phyloP scores from a whole-genome alignment of 2,888 invertebrate genomes.

The Apamea anceps region DNA sequence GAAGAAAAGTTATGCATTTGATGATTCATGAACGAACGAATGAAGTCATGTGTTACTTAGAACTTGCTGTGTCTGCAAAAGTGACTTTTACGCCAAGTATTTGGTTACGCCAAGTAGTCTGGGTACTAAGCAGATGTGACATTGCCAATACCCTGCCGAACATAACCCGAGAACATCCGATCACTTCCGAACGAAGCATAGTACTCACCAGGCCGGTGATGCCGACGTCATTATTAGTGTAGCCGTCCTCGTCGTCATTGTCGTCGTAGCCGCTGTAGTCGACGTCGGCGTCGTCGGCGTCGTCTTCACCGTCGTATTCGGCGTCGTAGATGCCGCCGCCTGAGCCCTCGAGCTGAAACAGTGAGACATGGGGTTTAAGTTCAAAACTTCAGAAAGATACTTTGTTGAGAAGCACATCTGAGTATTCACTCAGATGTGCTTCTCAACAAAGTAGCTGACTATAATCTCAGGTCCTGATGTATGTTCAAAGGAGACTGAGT shows the following conservation, averaged over 20 bases:
- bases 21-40: neutral
- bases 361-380: conserved; percentile 64
- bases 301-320: conserved; percentile 86
- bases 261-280: conserved; percentile 85
- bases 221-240: conserved; percentile 74
- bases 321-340: conserved; percentile 82
- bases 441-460: no score
- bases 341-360: conserved; percentile 78
- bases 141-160: conserved; percentile 26
- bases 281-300: conserved; percentile 74
- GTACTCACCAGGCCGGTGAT: conserved; percentile 80
- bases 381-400: neutral
- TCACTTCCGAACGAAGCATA: conserved; percentile 14
- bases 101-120: neutral
- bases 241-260: conserved; percentile 77
- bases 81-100: neutral
- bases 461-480: neutral
- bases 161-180: conserved; percentile 36
- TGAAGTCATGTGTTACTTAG: neutral
- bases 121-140: conserved; percentile 23
- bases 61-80: neutral
- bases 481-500: neutral
- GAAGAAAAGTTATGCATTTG: neutral
- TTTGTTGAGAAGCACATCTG: neutral
- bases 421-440: no score